Base-by-base conservation (phyloP, 2,797 vertebrate species). In the Allobates femoralis region DNA sequence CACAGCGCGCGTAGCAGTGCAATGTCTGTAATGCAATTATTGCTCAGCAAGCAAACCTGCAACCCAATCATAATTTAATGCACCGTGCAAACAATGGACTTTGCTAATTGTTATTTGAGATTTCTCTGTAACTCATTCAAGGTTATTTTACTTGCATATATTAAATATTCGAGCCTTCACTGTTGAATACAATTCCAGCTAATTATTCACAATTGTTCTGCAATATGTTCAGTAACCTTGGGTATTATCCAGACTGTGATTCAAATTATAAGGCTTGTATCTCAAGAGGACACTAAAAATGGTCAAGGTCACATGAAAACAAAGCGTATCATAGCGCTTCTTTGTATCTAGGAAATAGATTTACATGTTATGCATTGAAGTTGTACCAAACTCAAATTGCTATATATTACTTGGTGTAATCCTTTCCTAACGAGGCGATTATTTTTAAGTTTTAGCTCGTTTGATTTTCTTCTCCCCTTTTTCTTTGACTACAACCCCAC, bases 201-300 rank as follows among this genome's bases (percentile, higher is more conserved):
- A 84, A 84, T 84, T 77, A 84, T 78, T 55, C 41, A 53, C 46
- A 77, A 84, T 84, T 76, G 41, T 76, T 64, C 56, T 19, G 34
- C 56, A 76, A 53, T 66, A 34, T 77, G 58, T 51, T 77, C 21
- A 34, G 53, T 84, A 50, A 66, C 58, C 60, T 66, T 74, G 67
- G 66, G 53, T 77, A 84, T 84, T 77, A 84, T 62, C 73, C 34
- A 26, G 8, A 28, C 21, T n/a, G 46, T 75, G 26, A 37, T 67
- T 56, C 56, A 51, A 32, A 66, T 84, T 66, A 66, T 77, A 6
- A 84, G 30, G 58, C 50, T 51, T 26, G 58, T 11, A 67, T 77
- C 83, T 77, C 58, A 84, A 50, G 30, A 66, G 74, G 41, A 34
- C 30, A 34, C 74, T 77, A 16, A n/a, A 32, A 64, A 84, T 55